phyloP scores from a whole-genome alignment of 2,797 vertebrate species.

The Tachyglossus aculeatus region DNA sequence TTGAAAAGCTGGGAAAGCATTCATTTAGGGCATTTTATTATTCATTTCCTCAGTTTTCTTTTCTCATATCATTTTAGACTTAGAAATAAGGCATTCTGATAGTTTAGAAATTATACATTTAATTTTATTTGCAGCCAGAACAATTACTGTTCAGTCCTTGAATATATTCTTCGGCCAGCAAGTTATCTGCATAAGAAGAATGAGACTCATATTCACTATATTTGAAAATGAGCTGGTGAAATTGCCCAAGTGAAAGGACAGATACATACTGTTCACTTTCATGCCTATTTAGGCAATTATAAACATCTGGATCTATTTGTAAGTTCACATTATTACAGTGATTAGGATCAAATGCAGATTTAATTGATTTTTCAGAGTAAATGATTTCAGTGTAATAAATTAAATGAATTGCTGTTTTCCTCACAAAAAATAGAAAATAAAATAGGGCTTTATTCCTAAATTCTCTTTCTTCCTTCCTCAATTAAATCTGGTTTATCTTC shows the following conservation, averaged over 20 bases:
- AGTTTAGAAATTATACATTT: too few relatives aligned
- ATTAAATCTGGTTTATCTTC: constrained; percentile 57
- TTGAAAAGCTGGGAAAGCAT: too few relatives aligned
- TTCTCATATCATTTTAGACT: too few relatives aligned
- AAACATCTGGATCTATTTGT: constrained; percentile 46
- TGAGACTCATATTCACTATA: neutral
- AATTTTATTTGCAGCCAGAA: too few relatives aligned
- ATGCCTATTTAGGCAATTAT: constrained; percentile 6
- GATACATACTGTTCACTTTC: constrained; percentile 1
- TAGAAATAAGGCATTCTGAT: too few relatives aligned
- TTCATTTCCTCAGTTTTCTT: too few relatives aligned
- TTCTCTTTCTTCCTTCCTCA: constrained; percentile 44
- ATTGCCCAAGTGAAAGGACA: constrained; percentile 17
- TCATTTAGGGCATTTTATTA: too few relatives aligned
- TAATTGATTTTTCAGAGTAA: constrained; percentile 48
- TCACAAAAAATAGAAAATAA: constrained; percentile 63
- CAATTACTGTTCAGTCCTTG: too few relatives aligned
- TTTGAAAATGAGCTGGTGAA: too few relatives aligned
- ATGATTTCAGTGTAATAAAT: constrained; percentile 59
- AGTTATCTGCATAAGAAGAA: neutral
- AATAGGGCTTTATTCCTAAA: constrained; percentile 55
- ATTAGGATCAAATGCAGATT: constrained; percentile 48
- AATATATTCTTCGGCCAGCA: too few relatives aligned
- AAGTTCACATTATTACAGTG: constrained; percentile 42
- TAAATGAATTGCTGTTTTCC: constrained; percentile 57